phyloP scores from a whole-genome alignment of 2,888 invertebrate genomes.

The Luperina testacea region DNA sequence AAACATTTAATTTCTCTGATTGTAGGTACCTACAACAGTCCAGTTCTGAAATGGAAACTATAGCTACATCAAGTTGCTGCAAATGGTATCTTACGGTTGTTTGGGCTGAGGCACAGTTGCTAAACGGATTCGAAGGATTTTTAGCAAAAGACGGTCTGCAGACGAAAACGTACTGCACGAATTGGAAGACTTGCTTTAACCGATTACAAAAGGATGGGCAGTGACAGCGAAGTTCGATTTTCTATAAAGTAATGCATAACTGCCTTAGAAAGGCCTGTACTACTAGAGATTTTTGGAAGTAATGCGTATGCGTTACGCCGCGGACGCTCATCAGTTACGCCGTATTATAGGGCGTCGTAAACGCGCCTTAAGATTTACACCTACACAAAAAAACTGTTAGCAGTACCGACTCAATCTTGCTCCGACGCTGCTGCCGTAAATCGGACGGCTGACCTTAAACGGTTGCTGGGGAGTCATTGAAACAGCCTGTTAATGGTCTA shows the following conservation, averaged over 20 bases:
- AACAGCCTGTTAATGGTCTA: slow-evolving; percentile 55
- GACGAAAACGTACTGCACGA: neutral
- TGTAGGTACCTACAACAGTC: neutral
- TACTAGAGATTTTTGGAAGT: neutral
- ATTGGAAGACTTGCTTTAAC: neutral
- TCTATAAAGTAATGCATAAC: neutral
- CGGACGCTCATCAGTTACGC: slow-evolving; percentile 66
- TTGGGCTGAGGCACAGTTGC: neutral
- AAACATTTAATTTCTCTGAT: neutral
- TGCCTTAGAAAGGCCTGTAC: neutral
- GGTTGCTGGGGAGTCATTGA: slow-evolving; percentile 59
- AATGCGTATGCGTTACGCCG: slow-evolving; percentile 50
- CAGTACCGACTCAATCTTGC: slow-evolving; percentile 81
- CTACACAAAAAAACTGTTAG: slow-evolving; percentile 89
- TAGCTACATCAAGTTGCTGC: neutral
- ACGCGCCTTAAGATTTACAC: slow-evolving; percentile 86
- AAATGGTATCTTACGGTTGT: neutral
- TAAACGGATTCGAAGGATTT: neutral
- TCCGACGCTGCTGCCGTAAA: slow-evolving; percentile 76
- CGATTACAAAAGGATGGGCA: neutral
- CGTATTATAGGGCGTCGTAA: slow-evolving; percentile 78
- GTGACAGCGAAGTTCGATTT: too few species aligned
- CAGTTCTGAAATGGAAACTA: neutral
- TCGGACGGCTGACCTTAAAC: slow-evolving; percentile 75
- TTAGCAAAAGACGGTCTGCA: neutral